Evolutionary conservation across 2,888 invertebrate genomes (phyloP).

Genomic region (Aelia acuminata): DNA sequence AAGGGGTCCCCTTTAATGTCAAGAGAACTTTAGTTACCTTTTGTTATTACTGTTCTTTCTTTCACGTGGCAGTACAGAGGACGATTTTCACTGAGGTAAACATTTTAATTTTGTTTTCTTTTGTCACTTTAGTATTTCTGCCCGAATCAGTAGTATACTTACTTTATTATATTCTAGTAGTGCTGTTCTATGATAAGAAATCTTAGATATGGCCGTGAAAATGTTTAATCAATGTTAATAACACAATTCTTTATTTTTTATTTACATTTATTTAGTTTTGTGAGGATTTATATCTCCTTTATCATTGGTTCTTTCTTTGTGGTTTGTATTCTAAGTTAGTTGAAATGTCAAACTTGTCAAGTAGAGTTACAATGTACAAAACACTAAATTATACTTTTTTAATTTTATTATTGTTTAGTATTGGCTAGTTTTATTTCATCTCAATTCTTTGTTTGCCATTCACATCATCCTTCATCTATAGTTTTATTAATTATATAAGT

Average conservation of each 20-base stretch:
- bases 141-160: background rate
- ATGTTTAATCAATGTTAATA: background rate
- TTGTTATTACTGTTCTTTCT: slow-evolving; percentile 33
- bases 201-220: slow-evolving; percentile 35
- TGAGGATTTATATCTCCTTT: background rate
- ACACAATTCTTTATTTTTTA: background rate
- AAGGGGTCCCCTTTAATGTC: slow-evolving; percentile 24
- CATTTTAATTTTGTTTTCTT: background rate
- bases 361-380: background rate
- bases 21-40: slow-evolving; percentile 5
- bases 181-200: slow-evolving; percentile 16
- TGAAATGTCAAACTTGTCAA: background rate
- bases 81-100: background rate
- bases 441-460: background rate
- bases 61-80: slow-evolving; percentile 44
- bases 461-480: background rate
- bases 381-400: background rate
- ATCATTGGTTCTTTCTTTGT: no score
- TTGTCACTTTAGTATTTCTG: no score
- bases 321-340: no score
- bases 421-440: background rate
- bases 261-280: background rate
- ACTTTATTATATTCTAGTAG: background rate
- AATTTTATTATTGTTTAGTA: background rate
- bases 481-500: background rate